A percentile compares a stretch with the other conserved stretches of the same genome.
These are phyloP conservation scores for Glaucidium brasilianum DNA, from an alignment of 2,113 vertebrate genomes.

Conservation along the genomic window DNA sequence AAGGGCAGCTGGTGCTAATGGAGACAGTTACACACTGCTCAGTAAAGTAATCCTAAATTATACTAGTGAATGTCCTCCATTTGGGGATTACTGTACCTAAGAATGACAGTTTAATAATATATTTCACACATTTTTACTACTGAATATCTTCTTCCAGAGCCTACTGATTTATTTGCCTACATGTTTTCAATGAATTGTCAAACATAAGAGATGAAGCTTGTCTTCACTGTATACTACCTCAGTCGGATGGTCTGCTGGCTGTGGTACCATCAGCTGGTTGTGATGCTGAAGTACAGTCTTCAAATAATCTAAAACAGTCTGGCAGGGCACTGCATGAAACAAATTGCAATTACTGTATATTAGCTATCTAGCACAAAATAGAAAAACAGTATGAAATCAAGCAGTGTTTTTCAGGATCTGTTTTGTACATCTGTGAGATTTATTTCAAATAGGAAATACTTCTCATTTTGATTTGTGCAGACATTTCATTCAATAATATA, in stretches of 20 bases:
- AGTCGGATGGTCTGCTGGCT: slow-evolving; percentile 86
- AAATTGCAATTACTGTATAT: slow-evolving; percentile 8
- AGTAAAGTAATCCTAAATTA: neutral
- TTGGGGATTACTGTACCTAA: neutral
- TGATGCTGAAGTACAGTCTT: slow-evolving; percentile 94
- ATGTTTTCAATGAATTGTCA: neutral
- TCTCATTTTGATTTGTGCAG: slow-evolving; percentile 36
- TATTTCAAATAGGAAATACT: slow-evolving; percentile 42
- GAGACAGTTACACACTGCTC: neutral
- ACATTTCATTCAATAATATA: slow-evolving; percentile 38
- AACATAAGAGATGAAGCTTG: neutral
- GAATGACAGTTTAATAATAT: neutral
- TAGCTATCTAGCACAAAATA: neutral
- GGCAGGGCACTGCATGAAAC: slow-evolving; percentile 88
- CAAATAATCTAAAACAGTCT: slow-evolving; percentile 94
- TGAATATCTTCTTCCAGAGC: neutral
- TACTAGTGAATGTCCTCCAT: neutral
- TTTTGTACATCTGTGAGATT: neutral
- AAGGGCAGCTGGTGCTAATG: neutral
- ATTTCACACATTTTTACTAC: neutral
- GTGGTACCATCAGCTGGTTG: slow-evolving; percentile 88
- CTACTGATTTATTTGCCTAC: neutral
- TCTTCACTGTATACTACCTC: slow-evolving; percentile 79
- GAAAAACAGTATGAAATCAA: slow-evolving; percentile 4
- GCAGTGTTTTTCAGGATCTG: slow-evolving; percentile 13